A percentile compares a stretch with the other conserved stretches of the same genome.
These are phyloP conservation scores for Pycnonotus jocosus DNA, from an alignment of 2,113 vertebrate species.

Conservation along the genomic window DNA sequence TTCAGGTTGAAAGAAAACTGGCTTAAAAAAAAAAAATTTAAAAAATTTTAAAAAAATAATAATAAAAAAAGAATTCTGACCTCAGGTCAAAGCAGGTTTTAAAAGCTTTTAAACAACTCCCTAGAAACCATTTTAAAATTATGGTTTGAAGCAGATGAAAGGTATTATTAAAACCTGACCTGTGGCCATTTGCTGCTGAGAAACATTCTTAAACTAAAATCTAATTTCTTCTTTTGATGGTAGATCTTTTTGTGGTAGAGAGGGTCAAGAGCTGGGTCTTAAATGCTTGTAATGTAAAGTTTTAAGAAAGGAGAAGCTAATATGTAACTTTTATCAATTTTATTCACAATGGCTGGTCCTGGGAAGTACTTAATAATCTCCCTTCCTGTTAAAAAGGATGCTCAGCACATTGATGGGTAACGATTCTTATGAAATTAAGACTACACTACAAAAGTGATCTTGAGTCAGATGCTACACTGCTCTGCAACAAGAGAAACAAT, in stretches of 20 bases:
- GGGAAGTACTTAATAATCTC: background rate
- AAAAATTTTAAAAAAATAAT: no score
- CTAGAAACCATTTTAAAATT: background rate
- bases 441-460: background rate
- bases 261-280: background rate
- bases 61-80: background rate
- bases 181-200: background rate
- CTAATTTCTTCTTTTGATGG: background rate
- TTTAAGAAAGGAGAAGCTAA: background rate
- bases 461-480: background rate
- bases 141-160: background rate
- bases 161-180: background rate
- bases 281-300: background rate
- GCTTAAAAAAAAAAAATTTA: background rate
- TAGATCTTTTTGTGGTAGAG: background rate
- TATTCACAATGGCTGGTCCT: background rate
- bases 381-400: background rate
- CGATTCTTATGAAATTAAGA: background rate
- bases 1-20: background rate
- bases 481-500: background rate
- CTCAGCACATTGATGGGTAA: background rate
- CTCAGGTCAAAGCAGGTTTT: background rate
- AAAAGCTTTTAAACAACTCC: constrained; percentile 7
- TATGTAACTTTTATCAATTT: background rate
- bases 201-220: background rate